These are phyloP conservation scores for Brachyrhaphis roseni DNA, from an alignment of 2,797 vertebrate species.

Conservation along the genomic window DNA sequence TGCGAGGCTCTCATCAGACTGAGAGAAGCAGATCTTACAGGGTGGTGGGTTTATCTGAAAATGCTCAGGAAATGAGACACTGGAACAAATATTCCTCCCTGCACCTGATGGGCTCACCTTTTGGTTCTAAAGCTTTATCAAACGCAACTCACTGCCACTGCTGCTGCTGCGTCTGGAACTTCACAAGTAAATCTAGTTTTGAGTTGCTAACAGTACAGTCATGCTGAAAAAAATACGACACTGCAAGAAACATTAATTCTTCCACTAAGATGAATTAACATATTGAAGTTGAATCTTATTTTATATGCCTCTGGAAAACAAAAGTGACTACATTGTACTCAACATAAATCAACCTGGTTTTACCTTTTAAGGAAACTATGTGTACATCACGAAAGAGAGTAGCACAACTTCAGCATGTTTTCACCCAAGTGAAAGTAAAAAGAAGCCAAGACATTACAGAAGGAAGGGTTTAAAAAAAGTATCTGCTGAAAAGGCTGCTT, in stretches of 20 bases:
- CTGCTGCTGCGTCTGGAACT: neutral
- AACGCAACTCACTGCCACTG: neutral
- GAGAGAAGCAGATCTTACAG: conserved; percentile 11
- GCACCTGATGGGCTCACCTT: conserved; percentile 2
- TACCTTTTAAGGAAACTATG: neutral
- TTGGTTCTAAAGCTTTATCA: conserved; percentile 2
- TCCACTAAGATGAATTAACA: neutral
- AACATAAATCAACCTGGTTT: neutral
- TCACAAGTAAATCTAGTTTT: neutral
- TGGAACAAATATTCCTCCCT: neutral
- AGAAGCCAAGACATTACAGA: neutral
- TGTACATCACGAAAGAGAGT: too few species aligned
- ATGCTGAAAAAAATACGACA: neutral
- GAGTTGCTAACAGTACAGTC: neutral
- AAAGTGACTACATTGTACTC: neutral
- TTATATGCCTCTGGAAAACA: neutral
- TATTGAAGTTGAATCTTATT: neutral
- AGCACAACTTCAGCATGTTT: neutral
- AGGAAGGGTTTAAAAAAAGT: neutral
- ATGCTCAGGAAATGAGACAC: conserved; percentile 39
- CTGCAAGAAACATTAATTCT: neutral
- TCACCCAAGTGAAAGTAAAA: neutral
- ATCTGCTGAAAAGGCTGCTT: neutral
- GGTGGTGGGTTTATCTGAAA: conserved; percentile 20
- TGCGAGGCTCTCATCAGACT: conserved; percentile 5